Conservation (phyloP, 2,888 invertebrate genomes). For the Tricholauxania praeusta region DNA sequence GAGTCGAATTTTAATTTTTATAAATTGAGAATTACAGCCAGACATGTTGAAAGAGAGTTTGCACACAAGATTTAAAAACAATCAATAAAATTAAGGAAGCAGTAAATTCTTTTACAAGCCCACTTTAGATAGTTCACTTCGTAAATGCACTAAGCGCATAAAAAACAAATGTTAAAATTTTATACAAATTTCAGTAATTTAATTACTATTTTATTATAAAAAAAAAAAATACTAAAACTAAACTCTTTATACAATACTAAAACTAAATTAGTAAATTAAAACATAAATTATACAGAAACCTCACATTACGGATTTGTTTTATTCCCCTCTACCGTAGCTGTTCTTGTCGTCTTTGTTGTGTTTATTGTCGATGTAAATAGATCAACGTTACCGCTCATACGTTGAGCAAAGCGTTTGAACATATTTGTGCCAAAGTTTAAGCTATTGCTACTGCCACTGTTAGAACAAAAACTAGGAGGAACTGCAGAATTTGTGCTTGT, state of each 20-base stretch:
- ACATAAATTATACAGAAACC: not conserved
- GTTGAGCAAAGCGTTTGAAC: slow-evolving; percentile 66
- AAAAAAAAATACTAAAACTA: not conserved
- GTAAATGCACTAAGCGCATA: too few species aligned
- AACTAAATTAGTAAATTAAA: not conserved
- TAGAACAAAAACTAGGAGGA: not conserved
- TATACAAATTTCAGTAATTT: not conserved
- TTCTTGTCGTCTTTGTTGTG: slow-evolving; percentile 30
- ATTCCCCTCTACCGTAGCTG: not conserved
- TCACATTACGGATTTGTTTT: slow-evolving; percentile 36
- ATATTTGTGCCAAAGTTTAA: slow-evolving; percentile 63
- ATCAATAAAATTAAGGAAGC: too few species aligned
- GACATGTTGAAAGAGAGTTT: too few species aligned
- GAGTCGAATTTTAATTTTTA: too few species aligned
- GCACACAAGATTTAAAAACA: too few species aligned
- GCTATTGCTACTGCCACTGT: slow-evolving; percentile 53
- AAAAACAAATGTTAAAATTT: too few species aligned
- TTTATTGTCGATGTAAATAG: slow-evolving; percentile 40
- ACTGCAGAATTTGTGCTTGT: slow-evolving; percentile 41
- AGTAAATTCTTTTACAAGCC: not conserved
- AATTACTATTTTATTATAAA: not conserved
- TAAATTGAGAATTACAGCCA: too few species aligned
- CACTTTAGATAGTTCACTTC: slow-evolving; percentile 14
- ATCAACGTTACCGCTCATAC: slow-evolving; percentile 56
- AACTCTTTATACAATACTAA: not conserved